Base-by-base conservation (phyloP, 2,113 vertebrate genomes). In the Rhegmatorhina hoffmannsi region DNA sequence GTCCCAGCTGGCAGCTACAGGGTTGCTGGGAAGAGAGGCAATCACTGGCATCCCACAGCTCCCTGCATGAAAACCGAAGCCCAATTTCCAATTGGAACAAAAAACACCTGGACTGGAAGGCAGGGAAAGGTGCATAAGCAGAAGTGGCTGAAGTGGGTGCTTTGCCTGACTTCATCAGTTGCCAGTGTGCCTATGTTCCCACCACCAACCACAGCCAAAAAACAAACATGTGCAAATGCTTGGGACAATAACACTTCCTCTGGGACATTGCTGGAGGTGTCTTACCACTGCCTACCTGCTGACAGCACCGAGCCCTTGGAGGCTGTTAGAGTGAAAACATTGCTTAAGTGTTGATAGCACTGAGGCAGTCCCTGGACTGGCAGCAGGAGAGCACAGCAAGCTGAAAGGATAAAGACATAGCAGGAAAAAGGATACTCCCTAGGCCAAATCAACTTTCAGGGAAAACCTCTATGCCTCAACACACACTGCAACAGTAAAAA, bases 241-340 rank as follows among this genome's bases (percentile, higher is more conserved):
- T 36, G 36, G 36, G 49, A 67, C 21, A 36, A 3, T 9, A 76
- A 17, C n/a, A 8, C 25, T 69, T 85, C 25, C 36, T 60, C 13
- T 3, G 5, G 38, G 36, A 19, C 49, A 17, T 26, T 76, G 44
- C 62, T 81, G 80, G 77, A 46, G 23, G 29, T 58, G 34, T 70
- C 55, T 62, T 38, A 11, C 17, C 0, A 0, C 15, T 79, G 66
- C 73, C 75, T 88, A 3, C 70, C 58, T 73, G 49, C 82, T 83
- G 78, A 56, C 40, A 91, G 47, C 68, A 55, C 14, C 0, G 0
- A 38, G 38, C 15, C 46, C 73, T 58, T 0, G 0, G 56, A 79
- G 26, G 15, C 34, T 87, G 66, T 12, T 10, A 34, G 50, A 76
- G 18, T 0, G 0, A 60, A 84, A 76, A 31, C 24, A 8, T 3